phyloP scores from a whole-genome alignment of 2,113 vertebrate genomes.

The Xiphias gladius region DNA sequence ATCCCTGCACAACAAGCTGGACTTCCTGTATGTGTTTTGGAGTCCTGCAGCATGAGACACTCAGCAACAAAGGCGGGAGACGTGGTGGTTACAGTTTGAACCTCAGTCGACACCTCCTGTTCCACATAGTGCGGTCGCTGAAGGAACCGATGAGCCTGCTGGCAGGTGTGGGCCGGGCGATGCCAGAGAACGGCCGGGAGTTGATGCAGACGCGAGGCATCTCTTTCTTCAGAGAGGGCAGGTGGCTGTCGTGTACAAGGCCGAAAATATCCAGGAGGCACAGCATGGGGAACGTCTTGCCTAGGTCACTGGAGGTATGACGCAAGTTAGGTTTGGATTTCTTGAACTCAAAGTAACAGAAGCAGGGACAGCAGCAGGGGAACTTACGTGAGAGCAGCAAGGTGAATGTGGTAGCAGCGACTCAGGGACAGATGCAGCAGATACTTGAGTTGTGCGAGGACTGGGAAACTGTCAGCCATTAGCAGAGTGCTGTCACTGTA shows the following conservation, averaged over 20 bases:
- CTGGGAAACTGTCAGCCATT: slow-evolving; percentile 87
- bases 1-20: background rate
- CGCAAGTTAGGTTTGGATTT: background rate
- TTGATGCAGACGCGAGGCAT: slow-evolving; percentile 90
- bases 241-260: slow-evolving; percentile 86
- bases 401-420: slow-evolving; percentile 94
- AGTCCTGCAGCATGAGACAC: slow-evolving; percentile 13
- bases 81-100: slow-evolving; percentile 43
- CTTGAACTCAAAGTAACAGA: background rate
- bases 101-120: slow-evolving; percentile 85
- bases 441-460: slow-evolving; percentile 84
- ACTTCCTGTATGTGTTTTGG: background rate
- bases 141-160: background rate
- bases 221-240: slow-evolving; percentile 85
- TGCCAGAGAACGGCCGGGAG: slow-evolving; percentile 85
- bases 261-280: slow-evolving; percentile 92
- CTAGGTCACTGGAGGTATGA: slow-evolving; percentile 85
- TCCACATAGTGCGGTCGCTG: slow-evolving; percentile 88
- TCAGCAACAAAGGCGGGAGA: background rate
- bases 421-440: slow-evolving; percentile 91
- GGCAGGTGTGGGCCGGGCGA: slow-evolving; percentile 89
- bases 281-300: slow-evolving; percentile 83
- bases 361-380: too few relatives aligned
- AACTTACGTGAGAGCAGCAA: slow-evolving; percentile 86
- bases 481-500: slow-evolving; percentile 93